Evolutionary conservation across 2,797 vertebrate genomes (phyloP).

Genomic region (Enteromius fasciolatus): DNA sequence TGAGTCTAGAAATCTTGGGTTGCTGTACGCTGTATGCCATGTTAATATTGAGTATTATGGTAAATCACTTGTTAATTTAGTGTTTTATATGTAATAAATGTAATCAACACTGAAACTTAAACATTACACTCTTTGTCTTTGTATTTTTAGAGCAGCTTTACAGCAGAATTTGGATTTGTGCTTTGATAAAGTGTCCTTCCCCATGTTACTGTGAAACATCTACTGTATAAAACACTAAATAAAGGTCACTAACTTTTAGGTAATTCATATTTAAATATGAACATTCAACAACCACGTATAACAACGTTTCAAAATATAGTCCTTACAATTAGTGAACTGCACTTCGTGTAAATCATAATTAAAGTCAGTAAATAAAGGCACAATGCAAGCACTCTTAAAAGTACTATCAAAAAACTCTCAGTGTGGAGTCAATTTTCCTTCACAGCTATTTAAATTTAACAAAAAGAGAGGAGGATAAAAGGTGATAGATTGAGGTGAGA

Average conservation of each 20-base stretch:
- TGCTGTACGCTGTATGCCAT: not conserved
- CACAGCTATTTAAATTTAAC: not conserved
- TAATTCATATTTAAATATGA: not conserved
- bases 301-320: not conserved
- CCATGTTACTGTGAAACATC: not conserved
- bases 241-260: not conserved
- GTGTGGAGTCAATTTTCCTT: not conserved
- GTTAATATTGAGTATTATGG: not conserved
- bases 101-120: not conserved
- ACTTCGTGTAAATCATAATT: not conserved
- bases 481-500: not conserved
- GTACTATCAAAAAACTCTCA: not conserved
- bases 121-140: not conserved
- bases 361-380: not conserved
- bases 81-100: not conserved
- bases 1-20: not conserved
- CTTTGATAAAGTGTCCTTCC: not conserved
- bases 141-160: not conserved
- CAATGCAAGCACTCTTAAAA: not conserved
- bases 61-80: not conserved
- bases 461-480: not conserved
- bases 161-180: not conserved
- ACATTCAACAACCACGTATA: not conserved
- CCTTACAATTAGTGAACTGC: not conserved
- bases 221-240: not conserved